Evolutionary conservation across 2,113 vertebrate genomes (phyloP).

Genomic region (Onychostoma macrolepis): DNA sequence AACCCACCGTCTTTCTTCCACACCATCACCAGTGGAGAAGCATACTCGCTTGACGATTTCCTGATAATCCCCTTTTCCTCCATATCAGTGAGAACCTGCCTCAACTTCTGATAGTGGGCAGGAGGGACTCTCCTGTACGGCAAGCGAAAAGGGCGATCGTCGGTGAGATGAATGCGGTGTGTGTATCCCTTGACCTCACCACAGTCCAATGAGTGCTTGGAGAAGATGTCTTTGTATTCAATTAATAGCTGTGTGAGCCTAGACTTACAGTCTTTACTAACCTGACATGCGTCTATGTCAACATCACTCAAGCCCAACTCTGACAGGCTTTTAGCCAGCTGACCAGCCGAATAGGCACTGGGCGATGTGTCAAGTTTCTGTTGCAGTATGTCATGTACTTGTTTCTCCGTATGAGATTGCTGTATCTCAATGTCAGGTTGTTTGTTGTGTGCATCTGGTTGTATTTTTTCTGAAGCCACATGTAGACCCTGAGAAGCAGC

Average conservation of each 20-base stretch:
- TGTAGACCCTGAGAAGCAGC: too few species aligned
- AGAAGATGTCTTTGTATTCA: slow-evolving; percentile 45
- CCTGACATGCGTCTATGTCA: background rate
- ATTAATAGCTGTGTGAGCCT: slow-evolving; percentile 9
- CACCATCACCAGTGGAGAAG: too few species aligned
- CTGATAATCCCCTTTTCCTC: too few species aligned
- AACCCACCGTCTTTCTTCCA: too few species aligned
- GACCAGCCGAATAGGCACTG: background rate
- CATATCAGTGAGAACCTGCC: too few species aligned
- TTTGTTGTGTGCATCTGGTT: too few species aligned
- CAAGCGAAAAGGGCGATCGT: slow-evolving; percentile 39
- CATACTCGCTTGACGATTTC: too few species aligned
- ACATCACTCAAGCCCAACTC: slow-evolving; percentile 17
- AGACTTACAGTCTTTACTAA: slow-evolving; percentile 5
- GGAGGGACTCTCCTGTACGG: slow-evolving; percentile 8
- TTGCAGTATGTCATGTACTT: background rate
- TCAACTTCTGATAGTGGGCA: slow-evolving; percentile 24
- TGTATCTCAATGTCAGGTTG: too few species aligned
- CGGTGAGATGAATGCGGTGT: slow-evolving; percentile 9
- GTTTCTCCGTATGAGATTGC: too few species aligned
- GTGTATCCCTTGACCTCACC: slow-evolving; percentile 26
- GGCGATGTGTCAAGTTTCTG: background rate
- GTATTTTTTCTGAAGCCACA: too few species aligned
- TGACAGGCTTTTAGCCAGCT: background rate
- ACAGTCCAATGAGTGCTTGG: slow-evolving; percentile 42